Percentiles rank a stretch among this genome's conserved stretches.
Evolutionary conservation across 2,797 vertebrate species (phyloP).

Genomic region (Chelmon rostratus): DNA sequence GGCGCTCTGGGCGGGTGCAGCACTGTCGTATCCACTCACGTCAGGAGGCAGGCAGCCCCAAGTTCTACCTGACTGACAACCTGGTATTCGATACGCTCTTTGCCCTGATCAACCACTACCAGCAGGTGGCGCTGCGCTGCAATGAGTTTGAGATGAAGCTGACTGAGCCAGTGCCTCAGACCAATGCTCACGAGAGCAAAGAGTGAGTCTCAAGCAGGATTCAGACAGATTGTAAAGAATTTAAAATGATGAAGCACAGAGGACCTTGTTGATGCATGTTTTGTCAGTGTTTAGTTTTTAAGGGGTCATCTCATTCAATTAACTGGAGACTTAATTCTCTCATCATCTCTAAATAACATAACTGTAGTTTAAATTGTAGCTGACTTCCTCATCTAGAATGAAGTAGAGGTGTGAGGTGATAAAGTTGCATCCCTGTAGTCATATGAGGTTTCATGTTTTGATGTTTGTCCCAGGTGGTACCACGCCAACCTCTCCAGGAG

Average conservation of each 20-base stretch:
- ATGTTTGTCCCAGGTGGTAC: slow-evolving; percentile 91
- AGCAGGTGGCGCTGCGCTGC: slow-evolving; percentile 97
- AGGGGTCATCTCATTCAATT: neutral
- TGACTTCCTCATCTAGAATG: neutral
- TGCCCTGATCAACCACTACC: slow-evolving; percentile 97
- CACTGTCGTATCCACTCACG: slow-evolving; percentile 99
- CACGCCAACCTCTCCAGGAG: slow-evolving; percentile 94
- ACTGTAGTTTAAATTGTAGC: neutral
- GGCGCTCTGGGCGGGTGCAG: slow-evolving; percentile 97
- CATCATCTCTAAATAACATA: neutral
- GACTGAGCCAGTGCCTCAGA: slow-evolving; percentile 97
- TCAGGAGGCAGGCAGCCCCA: slow-evolving; percentile 96
- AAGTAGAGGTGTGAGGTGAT: neutral
- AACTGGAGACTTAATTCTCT: neutral
- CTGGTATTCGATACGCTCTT: slow-evolving; percentile 98
- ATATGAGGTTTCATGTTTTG: neutral
- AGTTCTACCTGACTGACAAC: slow-evolving; percentile 99
- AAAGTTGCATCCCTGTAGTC: neutral
- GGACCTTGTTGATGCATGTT: neutral
- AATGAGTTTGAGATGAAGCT: slow-evolving; percentile 99
- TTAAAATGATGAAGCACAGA: neutral
- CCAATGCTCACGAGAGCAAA: slow-evolving; percentile 99
- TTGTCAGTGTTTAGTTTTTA: neutral
- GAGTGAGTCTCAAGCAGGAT: slow-evolving; percentile 87
- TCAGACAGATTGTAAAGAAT: neutral